Conservation (phyloP, 2,113 vertebrate species). For the Prietella phreatophila region DNA sequence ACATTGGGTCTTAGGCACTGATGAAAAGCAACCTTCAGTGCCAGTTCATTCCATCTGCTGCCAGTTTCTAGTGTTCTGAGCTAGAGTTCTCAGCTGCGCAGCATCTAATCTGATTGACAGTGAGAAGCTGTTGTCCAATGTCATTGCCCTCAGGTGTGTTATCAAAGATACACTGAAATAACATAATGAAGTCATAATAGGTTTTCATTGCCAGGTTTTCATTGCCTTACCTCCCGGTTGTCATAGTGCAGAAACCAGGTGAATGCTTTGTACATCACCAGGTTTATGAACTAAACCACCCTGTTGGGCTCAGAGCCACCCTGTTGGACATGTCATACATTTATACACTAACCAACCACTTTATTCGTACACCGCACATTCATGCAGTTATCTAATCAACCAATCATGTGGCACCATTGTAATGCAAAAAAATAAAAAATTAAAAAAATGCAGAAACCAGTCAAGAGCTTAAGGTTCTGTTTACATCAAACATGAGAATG, state of each 20-base stretch:
- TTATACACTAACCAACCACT: background rate
- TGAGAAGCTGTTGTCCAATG: background rate
- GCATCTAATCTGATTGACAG: background rate
- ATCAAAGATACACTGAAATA: background rate
- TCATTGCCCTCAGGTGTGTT: background rate
- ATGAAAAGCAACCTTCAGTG: background rate
- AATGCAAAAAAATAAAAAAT: background rate
- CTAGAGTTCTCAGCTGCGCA: background rate
- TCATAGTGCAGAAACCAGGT: background rate
- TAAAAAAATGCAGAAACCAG: background rate
- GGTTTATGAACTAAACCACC: background rate
- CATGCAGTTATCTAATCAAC: background rate
- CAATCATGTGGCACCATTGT: background rate
- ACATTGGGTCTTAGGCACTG: background rate
- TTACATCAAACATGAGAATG: background rate
- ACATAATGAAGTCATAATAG: background rate
- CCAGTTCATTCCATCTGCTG: slow-evolving; percentile 11
- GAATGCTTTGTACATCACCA: background rate
- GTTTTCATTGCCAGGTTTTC: background rate
- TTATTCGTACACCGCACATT: background rate
- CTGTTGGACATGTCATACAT: background rate
- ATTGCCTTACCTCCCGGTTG: background rate
- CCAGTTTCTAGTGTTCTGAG: background rate
- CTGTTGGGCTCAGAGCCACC: background rate
- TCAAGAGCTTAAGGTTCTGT: background rate